Evolutionary conservation across 2,888 invertebrate genomes (phyloP).

Genomic region (Caenorhabditis becei): DNA sequence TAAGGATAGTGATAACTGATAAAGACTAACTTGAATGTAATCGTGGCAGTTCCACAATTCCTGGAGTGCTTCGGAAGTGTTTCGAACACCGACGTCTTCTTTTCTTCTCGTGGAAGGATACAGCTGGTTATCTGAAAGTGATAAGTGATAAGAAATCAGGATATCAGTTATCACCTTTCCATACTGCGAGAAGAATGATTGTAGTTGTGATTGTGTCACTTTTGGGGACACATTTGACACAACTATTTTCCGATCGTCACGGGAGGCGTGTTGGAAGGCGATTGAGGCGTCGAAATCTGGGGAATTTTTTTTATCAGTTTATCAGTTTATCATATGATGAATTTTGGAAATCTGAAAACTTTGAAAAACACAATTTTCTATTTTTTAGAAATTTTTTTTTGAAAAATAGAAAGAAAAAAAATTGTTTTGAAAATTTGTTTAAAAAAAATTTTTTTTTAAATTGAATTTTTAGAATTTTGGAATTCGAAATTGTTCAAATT

Average conservation of each 20-base stretch:
- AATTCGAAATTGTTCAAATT: no score
- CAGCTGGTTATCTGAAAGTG: constrained; percentile 70
- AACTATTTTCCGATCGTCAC: constrained; percentile 72
- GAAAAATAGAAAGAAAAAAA: no score
- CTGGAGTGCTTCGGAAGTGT: constrained; percentile 74
- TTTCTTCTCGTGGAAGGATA: constrained; percentile 77
- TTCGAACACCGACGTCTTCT: constrained; percentile 74
- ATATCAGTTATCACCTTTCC: constrained; percentile 79
- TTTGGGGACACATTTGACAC: constrained; percentile 79
- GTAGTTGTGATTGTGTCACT: constrained; percentile 79
- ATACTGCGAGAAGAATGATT: constrained; percentile 81
- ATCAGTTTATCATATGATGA: no score
- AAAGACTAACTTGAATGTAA: constrained; percentile 79
- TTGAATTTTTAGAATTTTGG: no score
- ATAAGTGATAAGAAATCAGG: no score
- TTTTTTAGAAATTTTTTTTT: no score
- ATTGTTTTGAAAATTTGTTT: no score
- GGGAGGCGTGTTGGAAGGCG: constrained; percentile 67
- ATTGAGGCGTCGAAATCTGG: constrained; percentile 74
- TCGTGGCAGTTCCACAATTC: constrained; percentile 75
- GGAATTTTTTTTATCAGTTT: no score
- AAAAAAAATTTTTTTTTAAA: no score
- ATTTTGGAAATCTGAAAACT: no score
- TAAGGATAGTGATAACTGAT: no score
- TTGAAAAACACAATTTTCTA: no score